phyloP scores from a whole-genome alignment of 1,140 invertebrate genomes.

The Euura saliciscinereae region DNA sequence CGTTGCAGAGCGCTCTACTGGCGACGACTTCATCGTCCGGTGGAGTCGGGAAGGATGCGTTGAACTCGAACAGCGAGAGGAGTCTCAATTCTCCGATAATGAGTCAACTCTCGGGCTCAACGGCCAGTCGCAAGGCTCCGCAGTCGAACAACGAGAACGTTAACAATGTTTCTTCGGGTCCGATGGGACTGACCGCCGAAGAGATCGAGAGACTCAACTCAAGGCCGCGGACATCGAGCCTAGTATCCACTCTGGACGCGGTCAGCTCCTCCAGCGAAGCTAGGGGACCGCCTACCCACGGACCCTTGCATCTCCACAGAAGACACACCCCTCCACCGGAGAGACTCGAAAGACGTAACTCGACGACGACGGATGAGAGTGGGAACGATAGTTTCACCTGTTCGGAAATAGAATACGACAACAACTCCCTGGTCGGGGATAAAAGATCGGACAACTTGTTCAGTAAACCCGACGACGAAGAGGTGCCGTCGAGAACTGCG shows the following conservation, averaged over 20 bases:
- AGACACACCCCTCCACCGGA: slow-evolving; percentile 72
- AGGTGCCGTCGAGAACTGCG: slow-evolving; percentile 49
- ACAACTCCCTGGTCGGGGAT: slow-evolving; percentile 81
- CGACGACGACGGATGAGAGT: slow-evolving; percentile 91
- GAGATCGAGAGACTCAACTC: slow-evolving; percentile 91
- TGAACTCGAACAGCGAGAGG: slow-evolving; percentile 87
- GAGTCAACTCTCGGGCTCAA: slow-evolving; percentile 85
- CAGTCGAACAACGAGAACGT: slow-evolving; percentile 56
- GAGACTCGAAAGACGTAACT: slow-evolving; percentile 69
- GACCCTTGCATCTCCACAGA: slow-evolving; percentile 66
- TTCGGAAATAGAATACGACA: slow-evolving; percentile 97
- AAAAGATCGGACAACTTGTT: slow-evolving; percentile 73
- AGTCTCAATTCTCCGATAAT: slow-evolving; percentile 90
- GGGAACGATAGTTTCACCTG: slow-evolving; percentile 98
- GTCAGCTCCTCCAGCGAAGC: slow-evolving; percentile 92
- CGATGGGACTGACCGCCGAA: slow-evolving; percentile 88
- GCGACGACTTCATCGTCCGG: slow-evolving; percentile 87
- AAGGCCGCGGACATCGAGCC: slow-evolving; percentile 81
- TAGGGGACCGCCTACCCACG: slow-evolving; percentile 65
- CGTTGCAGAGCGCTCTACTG: slow-evolving; percentile 83
- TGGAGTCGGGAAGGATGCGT: slow-evolving; percentile 80
- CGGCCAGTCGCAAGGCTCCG: slow-evolving; percentile 71
- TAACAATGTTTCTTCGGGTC: slow-evolving; percentile 64
- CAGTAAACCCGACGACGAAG: slow-evolving; percentile 72
- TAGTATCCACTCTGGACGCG: slow-evolving; percentile 90